Evolutionary conservation across 2,888 invertebrate genomes (phyloP), one percentile per base, ranked within the genome.

Genomic region (Kuschelorhynchus macadamiae): DNA sequence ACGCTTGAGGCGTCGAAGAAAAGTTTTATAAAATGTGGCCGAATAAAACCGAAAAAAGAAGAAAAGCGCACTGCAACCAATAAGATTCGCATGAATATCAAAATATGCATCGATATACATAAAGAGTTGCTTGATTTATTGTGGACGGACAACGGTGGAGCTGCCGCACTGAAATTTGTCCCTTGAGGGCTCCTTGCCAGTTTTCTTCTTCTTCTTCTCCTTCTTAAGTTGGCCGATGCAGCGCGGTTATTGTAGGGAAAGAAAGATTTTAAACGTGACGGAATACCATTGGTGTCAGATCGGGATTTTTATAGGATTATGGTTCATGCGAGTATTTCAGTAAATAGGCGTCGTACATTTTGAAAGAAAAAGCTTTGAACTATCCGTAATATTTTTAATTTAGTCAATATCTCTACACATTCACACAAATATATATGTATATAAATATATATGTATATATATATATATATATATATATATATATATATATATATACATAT

Each of bases 41-140:
- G 41, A 53, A 53, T 53, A 53, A 53, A 53, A 41, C 20, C 14
- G 53, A 53, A 53, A 53, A 53, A 53, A 53, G 11, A 53, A 53
- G 53, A 53, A 53, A 41, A 53, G 41, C 16, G 53, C 20, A 21
- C 20, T 41, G 53, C 41, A 53, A 56, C 42, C 80, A 79, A 78
- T 79, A 76, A 77, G 78, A 80, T 78, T 75, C 76, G 77, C 78
- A 77, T 74, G 78, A 77, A 77, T 78, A 79, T 78, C 80, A 79
- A 79, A 80, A 80, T 81, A 79, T 81, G 78, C 78, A 79, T 79
- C 77, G 77, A 78, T 76, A 75, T 75, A 73, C 73, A 72, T 73
- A 71, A 65, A 57, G 50, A 60, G 49, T 47, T 18, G 21, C 21
- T 57, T 50, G 62, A 62, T 62, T 62, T 62, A 62, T 62, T 62